Percentiles rank a stretch among this genome's conserved stretches.
Conservation (phyloP, 1,140 invertebrate species). For the Pogonomyrmex barbatus region DNA sequence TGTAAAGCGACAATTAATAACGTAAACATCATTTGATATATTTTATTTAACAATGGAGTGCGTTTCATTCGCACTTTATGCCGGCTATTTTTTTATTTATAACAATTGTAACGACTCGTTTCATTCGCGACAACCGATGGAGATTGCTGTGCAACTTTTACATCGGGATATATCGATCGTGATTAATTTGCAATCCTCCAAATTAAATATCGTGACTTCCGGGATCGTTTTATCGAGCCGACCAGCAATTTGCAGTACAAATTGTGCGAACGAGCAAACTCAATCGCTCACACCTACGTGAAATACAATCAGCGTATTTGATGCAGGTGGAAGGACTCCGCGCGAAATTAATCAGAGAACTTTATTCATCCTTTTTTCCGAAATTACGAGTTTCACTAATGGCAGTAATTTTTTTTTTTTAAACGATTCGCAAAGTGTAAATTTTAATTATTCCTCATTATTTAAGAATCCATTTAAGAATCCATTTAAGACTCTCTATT, state of each 20-base stretch:
- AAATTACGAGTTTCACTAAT: background rate
- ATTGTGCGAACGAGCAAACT: constrained; percentile 40
- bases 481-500: background rate
- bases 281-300: constrained; percentile 44
- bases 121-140: background rate
- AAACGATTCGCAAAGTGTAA: background rate
- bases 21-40: background rate
- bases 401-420: background rate
- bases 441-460: constrained; percentile 17
- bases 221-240: background rate
- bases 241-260: constrained; percentile 42
- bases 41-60: background rate
- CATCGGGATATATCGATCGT: constrained; percentile 38
- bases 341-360: constrained; percentile 18
- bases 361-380: background rate
- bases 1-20: background rate
- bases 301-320: constrained; percentile 42
- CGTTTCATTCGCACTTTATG: background rate
- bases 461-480: background rate
- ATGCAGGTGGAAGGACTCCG: background rate
- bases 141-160: constrained; percentile 22
- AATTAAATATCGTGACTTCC: constrained; percentile 52
- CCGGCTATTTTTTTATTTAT: background rate
- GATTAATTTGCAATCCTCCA: constrained; percentile 48
- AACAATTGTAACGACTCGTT: background rate